Base-by-base conservation (phyloP, 1,140 invertebrate genomes). In the fruit fly (Drosophila melanogaster) region DNA sequence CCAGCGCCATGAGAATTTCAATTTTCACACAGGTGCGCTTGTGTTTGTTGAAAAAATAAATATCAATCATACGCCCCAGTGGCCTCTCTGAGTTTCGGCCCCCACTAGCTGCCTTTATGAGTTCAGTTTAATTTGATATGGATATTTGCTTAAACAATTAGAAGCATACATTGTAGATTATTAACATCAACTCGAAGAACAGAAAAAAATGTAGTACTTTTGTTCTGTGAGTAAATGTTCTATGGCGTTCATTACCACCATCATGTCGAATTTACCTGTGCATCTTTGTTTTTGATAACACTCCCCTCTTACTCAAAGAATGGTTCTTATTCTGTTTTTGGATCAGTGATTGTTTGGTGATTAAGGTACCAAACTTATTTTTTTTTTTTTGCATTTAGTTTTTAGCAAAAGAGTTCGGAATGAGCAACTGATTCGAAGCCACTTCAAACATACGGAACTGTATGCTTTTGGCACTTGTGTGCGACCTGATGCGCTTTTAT, bases 1-100 rank as follows among this genome's bases (percentile, higher is more conserved):
- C 56, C 73, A 53, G 66, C 64, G 61, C 79, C 79, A 83, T 87
- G 81, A 86, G 81, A 86, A 86, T 86, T 86, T 86, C 75, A 86
- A 86, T 83, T 87, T 83, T 83, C 80, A 69, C 81, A 83, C 83
- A 87, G 83, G 83, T 87, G 83, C 47, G 58, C 78, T 79, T 87
- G 75, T 87, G 79, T 86, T 87, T 87, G 83, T 79, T 69, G 75
- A 81, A 87, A 86, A 83, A 87, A 87, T 87, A 87, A 87, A 87
- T 87, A 87, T 87, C 83, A 87, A 87, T 87, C 83, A 87, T 87
- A 87, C 84, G 84, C 79, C 75, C 70, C 78, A 87, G 61, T 77
- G 73, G 69, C 47, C 60, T 53, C 33, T 62, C 43, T 57, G 76
- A 49, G 55, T 47, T 67, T 37, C 38, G 38, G 15, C 26, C 64